A percentile compares a stretch with the other conserved stretches of the same genome.
Evolutionary conservation across 2,888 invertebrate species (phyloP).

Genomic region (Tenthredo livida): DNA sequence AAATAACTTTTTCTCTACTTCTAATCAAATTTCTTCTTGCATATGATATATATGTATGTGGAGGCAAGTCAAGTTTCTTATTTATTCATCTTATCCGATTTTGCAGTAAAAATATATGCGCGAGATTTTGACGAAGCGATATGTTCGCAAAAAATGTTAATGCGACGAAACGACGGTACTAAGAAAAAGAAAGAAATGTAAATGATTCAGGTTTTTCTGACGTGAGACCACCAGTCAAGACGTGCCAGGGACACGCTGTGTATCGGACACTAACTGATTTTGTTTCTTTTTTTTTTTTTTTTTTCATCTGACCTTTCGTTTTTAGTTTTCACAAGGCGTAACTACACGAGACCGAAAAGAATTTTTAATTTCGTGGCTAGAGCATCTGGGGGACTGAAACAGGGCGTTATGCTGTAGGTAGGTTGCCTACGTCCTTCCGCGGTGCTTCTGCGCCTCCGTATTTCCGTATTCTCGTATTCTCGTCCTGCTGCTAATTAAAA

Average conservation of each 20-base stretch:
- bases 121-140: not conserved
- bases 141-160: not conserved
- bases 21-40: not conserved
- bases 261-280: conserved; percentile 19
- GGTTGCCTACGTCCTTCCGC: conserved; percentile 5
- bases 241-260: conserved; percentile 25
- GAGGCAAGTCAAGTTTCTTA: not conserved
- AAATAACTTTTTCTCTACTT: not conserved
- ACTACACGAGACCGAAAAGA: not conserved
- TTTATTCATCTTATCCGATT: not conserved
- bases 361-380: conserved; percentile 39
- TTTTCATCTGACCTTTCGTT: not conserved
- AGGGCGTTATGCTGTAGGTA: not conserved
- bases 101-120: not conserved
- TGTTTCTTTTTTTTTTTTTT: not conserved
- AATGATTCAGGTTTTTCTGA: conserved; percentile 1
- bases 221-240: not conserved
- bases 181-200: not conserved
- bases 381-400: conserved; percentile 1
- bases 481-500: conserved; percentile 47
- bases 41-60: not conserved
- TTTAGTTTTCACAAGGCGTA: not conserved
- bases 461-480: conserved; percentile 43
- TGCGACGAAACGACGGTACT: not conserved
- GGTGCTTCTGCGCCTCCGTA: not conserved